Conservation (phyloP, 1,140 invertebrate genomes). For the Stegodyphus dumicola region DNA sequence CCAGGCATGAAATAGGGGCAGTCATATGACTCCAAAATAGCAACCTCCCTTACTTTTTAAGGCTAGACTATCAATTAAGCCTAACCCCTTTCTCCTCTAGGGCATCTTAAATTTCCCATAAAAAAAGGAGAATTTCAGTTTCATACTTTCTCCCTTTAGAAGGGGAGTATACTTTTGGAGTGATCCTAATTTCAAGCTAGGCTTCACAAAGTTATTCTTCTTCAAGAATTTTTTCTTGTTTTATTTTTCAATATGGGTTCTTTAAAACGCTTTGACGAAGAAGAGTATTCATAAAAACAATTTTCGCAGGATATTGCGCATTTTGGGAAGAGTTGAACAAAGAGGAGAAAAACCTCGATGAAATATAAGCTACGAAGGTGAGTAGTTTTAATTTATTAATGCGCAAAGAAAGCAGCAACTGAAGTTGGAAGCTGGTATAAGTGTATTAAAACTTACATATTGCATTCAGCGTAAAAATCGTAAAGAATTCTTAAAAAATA, state of each 20-base stretch:
- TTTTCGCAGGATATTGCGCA: too few species aligned
- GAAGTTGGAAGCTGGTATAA: too few species aligned
- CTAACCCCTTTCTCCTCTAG: conserved; percentile 14
- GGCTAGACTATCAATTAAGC: conserved; percentile 35
- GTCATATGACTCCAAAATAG: conserved; percentile 3
- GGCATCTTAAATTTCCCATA: conserved; percentile 1
- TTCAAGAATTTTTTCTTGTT: neutral
- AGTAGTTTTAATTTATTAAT: too few species aligned
- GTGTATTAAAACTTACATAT: too few species aligned
- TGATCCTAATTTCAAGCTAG: conserved; percentile 34
- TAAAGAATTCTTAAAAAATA: too few species aligned
- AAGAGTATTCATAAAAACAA: too few species aligned
- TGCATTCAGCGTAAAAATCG: too few species aligned
- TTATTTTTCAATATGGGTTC: neutral
- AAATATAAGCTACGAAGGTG: too few species aligned
- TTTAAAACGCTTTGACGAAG: too few species aligned
- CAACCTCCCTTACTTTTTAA: conserved; percentile 5
- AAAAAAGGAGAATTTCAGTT: conserved; percentile 26
- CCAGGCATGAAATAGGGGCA: conserved; percentile 24
- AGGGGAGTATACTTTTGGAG: neutral
- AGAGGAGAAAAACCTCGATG: too few species aligned
- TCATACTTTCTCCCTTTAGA: neutral
- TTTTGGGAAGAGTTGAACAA: too few species aligned
- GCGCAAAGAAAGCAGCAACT: too few species aligned
- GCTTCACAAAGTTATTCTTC: conserved; percentile 45